phyloP scores from a whole-genome alignment of 2,888 invertebrate genomes.

The Cryptophagus acutangulus region DNA sequence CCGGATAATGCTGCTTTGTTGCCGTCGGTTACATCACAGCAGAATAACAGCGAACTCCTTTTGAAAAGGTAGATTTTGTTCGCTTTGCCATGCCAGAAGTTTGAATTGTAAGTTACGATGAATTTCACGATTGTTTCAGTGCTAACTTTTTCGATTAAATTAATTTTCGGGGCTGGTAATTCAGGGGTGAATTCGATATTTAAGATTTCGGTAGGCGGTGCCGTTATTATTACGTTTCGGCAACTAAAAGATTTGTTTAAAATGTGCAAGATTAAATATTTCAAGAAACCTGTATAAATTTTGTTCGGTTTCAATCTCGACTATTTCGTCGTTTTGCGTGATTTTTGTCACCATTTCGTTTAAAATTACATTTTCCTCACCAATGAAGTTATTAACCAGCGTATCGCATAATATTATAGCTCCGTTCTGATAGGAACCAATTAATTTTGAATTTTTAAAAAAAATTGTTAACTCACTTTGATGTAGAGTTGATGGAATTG shows the following conservation, averaged over 20 bases:
- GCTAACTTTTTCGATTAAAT: conserved; percentile 9
- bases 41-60: conserved; percentile 17
- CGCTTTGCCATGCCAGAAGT: conserved; percentile 12
- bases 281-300: conserved; percentile 27
- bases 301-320: conserved; percentile 22
- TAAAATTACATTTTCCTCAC: conserved; percentile 18
- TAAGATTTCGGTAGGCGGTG: conserved; percentile 28
- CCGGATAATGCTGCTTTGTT: conserved; percentile 28
- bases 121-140: conserved; percentile 30
- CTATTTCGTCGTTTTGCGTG: conserved; percentile 14
- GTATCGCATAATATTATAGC: conserved; percentile 26
- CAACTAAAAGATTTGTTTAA: no score
- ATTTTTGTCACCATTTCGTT: conserved; percentile 25
- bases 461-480: conserved; percentile 2
- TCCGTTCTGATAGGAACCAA: conserved; percentile 26
- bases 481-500: not conserved
- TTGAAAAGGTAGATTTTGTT: conserved; percentile 12
- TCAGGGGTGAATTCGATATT: conserved; percentile 32
- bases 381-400: conserved; percentile 23
- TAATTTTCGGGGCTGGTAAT: conserved; percentile 13
- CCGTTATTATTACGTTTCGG: conserved; percentile 27
- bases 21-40: conserved; percentile 25
- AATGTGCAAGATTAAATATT: no score
- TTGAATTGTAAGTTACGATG: conserved; percentile 31
- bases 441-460: no score